Conservation (phyloP, 2,797 vertebrate species). For the Xenentodon cancila region DNA sequence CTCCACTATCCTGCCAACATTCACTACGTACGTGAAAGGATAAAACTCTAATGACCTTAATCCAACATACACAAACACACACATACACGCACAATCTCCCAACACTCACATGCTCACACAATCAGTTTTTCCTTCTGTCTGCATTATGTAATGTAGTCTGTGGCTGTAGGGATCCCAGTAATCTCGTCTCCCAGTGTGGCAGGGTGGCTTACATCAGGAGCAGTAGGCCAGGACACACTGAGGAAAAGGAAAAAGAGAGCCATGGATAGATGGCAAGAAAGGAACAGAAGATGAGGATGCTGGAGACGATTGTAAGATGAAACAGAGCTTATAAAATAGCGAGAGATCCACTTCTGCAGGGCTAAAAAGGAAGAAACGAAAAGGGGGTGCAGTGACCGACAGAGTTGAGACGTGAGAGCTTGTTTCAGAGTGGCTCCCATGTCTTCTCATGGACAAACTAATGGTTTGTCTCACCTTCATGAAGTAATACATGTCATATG, state of each 20-base stretch:
- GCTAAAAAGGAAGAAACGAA: conserved; percentile 15
- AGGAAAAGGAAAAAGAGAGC: conserved; percentile 28
- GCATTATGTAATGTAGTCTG: conserved; percentile 58
- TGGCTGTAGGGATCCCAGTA: conserved; percentile 55
- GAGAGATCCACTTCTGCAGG: conserved; percentile 32
- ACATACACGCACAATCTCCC: conserved; percentile 18
- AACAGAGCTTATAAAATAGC: conserved; percentile 36
- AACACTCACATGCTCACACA: conserved; percentile 29
- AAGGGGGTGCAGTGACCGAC: conserved; percentile 1
- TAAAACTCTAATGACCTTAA: conserved; percentile 70
- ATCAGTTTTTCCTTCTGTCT: conserved; percentile 45
- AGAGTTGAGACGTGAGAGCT: conserved; percentile 7
- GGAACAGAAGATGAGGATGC: conserved; percentile 16
- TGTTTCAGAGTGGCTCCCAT: conserved; percentile 14
- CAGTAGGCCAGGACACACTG: conserved; percentile 21
- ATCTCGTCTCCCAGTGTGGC: conserved; percentile 64
- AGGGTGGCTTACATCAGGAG: conserved; percentile 49
- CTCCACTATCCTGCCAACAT: conserved; percentile 25
- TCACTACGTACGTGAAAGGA: conserved; percentile 33
- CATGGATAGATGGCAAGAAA: conserved; percentile 12
- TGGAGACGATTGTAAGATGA: conserved; percentile 31
- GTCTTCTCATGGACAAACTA: neutral
- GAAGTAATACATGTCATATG: neutral
- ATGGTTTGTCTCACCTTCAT: neutral
- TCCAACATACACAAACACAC: conserved; percentile 43